Conservation (phyloP, 2,888 invertebrate genomes). For the Ariolimax columbianus region DNA sequence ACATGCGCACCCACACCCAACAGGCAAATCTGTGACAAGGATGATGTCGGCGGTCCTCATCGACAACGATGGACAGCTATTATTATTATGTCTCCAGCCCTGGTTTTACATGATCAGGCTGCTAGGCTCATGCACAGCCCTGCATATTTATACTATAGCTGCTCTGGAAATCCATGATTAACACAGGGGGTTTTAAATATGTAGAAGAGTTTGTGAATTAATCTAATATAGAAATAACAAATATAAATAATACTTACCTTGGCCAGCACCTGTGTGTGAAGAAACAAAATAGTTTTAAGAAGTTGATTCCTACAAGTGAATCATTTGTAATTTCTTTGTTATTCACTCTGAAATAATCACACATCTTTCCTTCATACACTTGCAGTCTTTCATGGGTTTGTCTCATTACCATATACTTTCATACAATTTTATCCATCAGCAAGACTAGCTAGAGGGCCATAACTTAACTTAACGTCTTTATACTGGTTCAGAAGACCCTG, state of each 20-base stretch:
- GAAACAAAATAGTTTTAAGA: slow-evolving; percentile 53
- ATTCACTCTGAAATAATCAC: neutral
- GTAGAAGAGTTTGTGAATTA: too few species aligned
- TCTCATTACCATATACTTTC: neutral
- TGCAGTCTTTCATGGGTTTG: neutral
- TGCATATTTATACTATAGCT: neutral
- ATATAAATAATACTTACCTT: slow-evolving; percentile 61
- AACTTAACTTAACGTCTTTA: too few species aligned
- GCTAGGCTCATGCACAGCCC: neutral
- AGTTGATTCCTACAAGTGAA: neutral
- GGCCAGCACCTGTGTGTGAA: slow-evolving; percentile 70
- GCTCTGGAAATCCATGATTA: neutral
- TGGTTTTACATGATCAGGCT: neutral
- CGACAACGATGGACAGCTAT: too few species aligned
- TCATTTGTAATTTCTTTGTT: neutral
- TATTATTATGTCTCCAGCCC: neutral
- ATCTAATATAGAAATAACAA: too few species aligned
- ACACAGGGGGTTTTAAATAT: neutral
- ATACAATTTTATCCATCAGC: neutral
- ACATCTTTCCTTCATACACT: neutral
- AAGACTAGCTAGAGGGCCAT: neutral
- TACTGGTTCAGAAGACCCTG: too few species aligned
- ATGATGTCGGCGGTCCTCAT: too few species aligned
- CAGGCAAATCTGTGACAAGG: neutral
- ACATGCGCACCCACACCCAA: neutral